Conservation (phyloP, 2,797 vertebrate genomes). For the Pangasius djambal region DNA sequence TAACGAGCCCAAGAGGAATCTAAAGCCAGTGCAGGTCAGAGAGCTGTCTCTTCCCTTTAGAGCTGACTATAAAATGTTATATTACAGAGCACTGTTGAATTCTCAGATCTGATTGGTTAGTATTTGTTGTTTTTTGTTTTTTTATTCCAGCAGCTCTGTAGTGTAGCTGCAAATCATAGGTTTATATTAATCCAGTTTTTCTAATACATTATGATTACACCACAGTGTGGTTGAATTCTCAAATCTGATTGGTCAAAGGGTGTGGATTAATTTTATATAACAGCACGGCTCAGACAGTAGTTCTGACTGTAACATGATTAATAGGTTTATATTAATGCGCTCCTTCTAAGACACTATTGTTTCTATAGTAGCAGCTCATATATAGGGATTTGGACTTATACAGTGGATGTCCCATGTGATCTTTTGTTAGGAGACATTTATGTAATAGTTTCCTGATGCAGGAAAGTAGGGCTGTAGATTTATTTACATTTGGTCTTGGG, state of each 20-base stretch:
- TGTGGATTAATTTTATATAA: not conserved
- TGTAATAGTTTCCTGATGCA: not conserved
- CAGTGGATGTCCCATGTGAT: not conserved
- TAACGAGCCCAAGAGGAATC: slow-evolving; percentile 14
- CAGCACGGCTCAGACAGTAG: not conserved
- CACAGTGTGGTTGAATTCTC: not conserved
- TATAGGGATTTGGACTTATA: not conserved
- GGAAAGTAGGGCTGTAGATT: not conserved
- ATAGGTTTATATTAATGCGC: not conserved
- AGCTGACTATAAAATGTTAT: too few species aligned
- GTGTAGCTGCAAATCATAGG: not conserved
- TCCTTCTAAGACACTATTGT: not conserved
- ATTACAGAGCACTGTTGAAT: not conserved
- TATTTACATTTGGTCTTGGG: too few species aligned
- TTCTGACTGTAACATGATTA: not conserved
- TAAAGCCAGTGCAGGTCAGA: not conserved
- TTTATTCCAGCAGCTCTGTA: not conserved
- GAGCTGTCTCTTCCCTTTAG: not conserved
- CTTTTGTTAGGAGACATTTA: not conserved
- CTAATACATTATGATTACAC: not conserved
- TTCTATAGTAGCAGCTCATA: not conserved
- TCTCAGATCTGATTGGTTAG: not conserved
- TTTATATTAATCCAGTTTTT: not conserved
- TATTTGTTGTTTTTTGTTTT: not conserved
- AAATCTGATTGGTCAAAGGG: not conserved